phyloP scores from a whole-genome alignment of 2,113 vertebrate species.

The Maccullochella peelii region DNA sequence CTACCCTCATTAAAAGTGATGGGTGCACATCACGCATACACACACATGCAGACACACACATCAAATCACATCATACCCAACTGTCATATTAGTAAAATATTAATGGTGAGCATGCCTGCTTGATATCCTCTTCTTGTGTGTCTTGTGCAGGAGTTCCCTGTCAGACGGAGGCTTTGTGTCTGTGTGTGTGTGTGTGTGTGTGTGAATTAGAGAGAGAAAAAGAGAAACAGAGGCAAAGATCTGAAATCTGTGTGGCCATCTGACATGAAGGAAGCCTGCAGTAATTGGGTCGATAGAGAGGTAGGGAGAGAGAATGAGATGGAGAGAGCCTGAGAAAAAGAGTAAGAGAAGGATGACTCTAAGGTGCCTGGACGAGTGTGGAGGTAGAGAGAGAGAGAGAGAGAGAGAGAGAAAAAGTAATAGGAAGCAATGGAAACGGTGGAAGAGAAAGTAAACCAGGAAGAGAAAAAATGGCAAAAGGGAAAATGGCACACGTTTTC shows the following conservation, averaged over 20 bases:
- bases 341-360: not conserved
- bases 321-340: not conserved
- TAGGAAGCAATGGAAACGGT: constrained; percentile 13
- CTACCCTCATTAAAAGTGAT: constrained; percentile 83
- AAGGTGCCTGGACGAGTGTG: constrained; percentile 16
- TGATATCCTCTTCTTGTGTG: constrained; percentile 59
- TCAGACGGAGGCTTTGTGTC: constrained; percentile 21
- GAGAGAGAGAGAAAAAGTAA: not conserved
- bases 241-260: constrained; percentile 60
- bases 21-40: constrained; percentile 67
- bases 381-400: not conserved
- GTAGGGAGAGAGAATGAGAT: constrained; percentile 39
- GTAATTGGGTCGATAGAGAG: constrained; percentile 75
- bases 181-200: constrained; percentile 16
- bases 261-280: constrained; percentile 68
- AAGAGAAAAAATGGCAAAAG: not conserved
- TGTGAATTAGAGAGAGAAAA: constrained; percentile 19
- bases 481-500: not conserved
- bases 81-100: constrained; percentile 83
- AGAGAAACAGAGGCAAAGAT: constrained; percentile 49
- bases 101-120: constrained; percentile 65
- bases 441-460: not conserved
- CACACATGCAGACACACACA: constrained; percentile 39
- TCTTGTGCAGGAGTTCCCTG: constrained; percentile 34
- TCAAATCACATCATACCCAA: constrained; percentile 65